phyloP scores from a whole-genome alignment of 2,113 vertebrate species.

The Falco punctatus region DNA sequence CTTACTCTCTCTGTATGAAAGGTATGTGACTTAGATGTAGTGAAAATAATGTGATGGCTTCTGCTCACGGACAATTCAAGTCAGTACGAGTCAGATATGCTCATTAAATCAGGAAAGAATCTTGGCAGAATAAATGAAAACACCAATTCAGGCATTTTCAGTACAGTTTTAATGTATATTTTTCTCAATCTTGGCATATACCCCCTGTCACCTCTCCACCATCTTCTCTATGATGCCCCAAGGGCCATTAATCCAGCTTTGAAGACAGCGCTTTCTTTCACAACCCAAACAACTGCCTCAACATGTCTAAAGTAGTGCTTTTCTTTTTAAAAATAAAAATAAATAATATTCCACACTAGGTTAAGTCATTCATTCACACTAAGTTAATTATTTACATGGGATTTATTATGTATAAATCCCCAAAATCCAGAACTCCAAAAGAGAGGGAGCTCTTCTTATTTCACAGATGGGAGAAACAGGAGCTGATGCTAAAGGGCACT shows the following conservation, averaged over 20 bases:
- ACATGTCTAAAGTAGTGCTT: neutral
- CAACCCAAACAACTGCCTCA: slow-evolving; percentile 1
- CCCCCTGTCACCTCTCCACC: neutral
- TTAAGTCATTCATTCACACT: neutral
- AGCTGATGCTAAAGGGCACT: neutral
- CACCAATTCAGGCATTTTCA: neutral
- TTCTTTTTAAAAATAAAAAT: neutral
- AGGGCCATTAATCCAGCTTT: slow-evolving; percentile 19
- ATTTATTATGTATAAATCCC: neutral
- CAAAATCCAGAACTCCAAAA: neutral
- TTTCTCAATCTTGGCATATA: neutral
- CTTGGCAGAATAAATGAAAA: neutral
- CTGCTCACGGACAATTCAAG: neutral
- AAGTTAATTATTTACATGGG: neutral
- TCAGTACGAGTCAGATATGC: neutral
- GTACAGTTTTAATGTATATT: neutral
- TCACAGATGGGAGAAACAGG: neutral
- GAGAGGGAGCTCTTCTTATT: neutral
- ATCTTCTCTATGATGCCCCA: neutral
- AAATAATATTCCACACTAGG: neutral
- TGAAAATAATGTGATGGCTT: neutral
- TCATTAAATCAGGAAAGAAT: neutral
- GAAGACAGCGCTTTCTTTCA: slow-evolving; percentile 14
- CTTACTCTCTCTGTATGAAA: neutral
- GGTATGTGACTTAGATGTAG: neutral